Percentiles rank a stretch among this genome's conserved stretches.
These are phyloP conservation scores for Patella pellucida DNA, from an alignment of 2,888 invertebrate species.

Conservation along the genomic window DNA sequence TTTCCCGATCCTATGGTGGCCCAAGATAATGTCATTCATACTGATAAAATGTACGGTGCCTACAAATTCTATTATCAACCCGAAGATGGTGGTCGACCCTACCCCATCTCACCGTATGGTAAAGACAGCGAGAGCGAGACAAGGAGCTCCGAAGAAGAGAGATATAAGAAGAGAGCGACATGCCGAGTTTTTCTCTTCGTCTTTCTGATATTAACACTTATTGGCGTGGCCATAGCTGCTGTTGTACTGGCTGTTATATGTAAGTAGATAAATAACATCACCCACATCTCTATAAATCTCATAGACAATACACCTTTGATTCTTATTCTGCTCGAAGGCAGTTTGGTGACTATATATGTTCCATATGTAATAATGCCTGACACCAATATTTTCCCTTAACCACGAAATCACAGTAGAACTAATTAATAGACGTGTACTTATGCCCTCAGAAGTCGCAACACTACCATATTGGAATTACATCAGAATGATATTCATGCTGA, in stretches of 20 bases:
- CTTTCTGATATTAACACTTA: slow-evolving; percentile 40
- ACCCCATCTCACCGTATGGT: background rate
- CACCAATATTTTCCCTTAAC: too few relatives aligned
- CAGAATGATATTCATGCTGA: too few relatives aligned
- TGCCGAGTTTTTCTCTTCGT: slow-evolving; percentile 43
- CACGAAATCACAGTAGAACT: too few relatives aligned
- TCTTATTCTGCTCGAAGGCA: too few relatives aligned
- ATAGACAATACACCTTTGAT: too few relatives aligned
- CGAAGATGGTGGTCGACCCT: background rate
- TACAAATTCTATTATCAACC: slow-evolving; percentile 16
- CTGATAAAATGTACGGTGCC: slow-evolving; percentile 13
- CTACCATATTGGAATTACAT: too few relatives aligned
- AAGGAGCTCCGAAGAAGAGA: slow-evolving; percentile 42
- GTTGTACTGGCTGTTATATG: slow-evolving; percentile 43
- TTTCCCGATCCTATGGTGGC: slow-evolving; percentile 9
- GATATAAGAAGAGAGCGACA: slow-evolving; percentile 38
- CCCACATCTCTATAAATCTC: too few relatives aligned
- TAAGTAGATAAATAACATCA: slow-evolving; percentile 29
- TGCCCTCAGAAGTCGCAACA: too few relatives aligned
- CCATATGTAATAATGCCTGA: too few relatives aligned
- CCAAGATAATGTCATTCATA: slow-evolving; percentile 10
- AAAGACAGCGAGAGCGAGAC: slow-evolving; percentile 36
- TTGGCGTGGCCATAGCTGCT: slow-evolving; percentile 42
- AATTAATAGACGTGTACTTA: too few relatives aligned
- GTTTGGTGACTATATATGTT: too few relatives aligned